These are phyloP conservation scores for Neoaliturus tenellus DNA, from an alignment of 2,888 invertebrate genomes.

Conservation along the genomic window DNA sequence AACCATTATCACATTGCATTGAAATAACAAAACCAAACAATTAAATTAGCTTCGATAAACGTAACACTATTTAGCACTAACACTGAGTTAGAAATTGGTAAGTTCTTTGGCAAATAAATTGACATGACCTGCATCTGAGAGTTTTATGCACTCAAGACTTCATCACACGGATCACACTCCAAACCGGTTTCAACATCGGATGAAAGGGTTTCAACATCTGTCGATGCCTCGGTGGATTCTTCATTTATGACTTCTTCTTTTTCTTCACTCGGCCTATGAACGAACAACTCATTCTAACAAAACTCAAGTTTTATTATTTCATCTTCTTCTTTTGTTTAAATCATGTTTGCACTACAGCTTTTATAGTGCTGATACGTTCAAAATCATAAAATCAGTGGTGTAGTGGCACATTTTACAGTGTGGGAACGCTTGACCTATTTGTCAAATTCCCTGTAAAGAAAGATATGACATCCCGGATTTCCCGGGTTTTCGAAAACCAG, in stretches of 20 bases:
- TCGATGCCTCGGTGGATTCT: conserved; percentile 12
- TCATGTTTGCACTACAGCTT: not conserved
- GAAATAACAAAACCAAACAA: not conserved
- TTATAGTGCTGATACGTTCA: no score
- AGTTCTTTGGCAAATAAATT: conserved; percentile 38
- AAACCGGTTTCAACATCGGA: conserved; percentile 43
- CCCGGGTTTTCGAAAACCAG: no score
- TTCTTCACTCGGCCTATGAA: conserved; percentile 55
- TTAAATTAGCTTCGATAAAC: not conserved
- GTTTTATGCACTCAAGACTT: conserved; percentile 26
- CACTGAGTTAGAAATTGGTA: not conserved
- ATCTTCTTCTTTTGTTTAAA: not conserved
- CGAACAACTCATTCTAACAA: conserved; percentile 50
- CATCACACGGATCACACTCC: conserved; percentile 53
- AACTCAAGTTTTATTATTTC: not conserved
- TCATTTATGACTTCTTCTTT: conserved; percentile 42
- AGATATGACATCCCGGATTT: no score
- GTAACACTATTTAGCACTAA: not conserved
- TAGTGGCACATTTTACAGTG: no score
- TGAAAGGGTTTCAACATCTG: conserved; percentile 1
- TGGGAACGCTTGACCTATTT: no score
- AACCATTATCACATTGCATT: conserved; percentile 11
- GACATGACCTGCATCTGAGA: conserved; percentile 16
- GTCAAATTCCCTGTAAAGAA: no score
- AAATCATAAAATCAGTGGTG: no score